Evolutionary conservation across 2,797 vertebrate genomes (phyloP), one percentile per base, ranked within the genome.

Genomic region (Cephalopachus bancanus): DNA sequence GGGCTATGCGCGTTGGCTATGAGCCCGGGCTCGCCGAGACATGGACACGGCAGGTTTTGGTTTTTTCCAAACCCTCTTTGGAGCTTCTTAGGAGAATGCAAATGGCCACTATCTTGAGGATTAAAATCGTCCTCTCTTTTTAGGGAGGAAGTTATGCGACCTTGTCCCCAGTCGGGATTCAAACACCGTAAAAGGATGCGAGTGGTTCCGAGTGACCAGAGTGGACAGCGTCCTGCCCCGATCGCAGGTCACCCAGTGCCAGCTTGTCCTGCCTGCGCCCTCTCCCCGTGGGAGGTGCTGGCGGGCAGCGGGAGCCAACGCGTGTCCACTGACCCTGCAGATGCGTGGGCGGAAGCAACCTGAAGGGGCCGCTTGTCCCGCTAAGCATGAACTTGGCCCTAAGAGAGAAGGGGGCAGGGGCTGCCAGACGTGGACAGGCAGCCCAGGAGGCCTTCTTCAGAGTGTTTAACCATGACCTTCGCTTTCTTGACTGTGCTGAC

Each of bases 181-280:
- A 20, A 74, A 81, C 78, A 53, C 7, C 1, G 9, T 90, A 51
- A 72, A 76, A 72, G 17, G 20, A 33, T 64, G 2, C 10, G 83
- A 84, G 64, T 16, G 78, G 30, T 44, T 62, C 2, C 64, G 10
- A 65, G 69, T 14, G 51, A n/a, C 75, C 24, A 6, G 7, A 5
- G 0, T 44, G 16, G n/a, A 30, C 30, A 55, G 24, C 28, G 2
- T 37, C 30, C 20, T 53, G 33, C 10, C 20, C 28, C 71, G n/a
- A 60, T 62, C 3, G 0, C 10, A 12, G 28, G 26, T n/a, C 14
- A 33, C 0, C 10, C 9, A 22, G 30, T 33, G 19, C 19, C 14
- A 26, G 5, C 83, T 7, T 15, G 22, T 14, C 10, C 12, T 83
- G 28, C 14, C 16, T 59, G 20, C 7, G 49, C 7, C 11, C 44